phyloP scores from a whole-genome alignment of 2,888 invertebrate species.

The Heliconius cydno region DNA sequence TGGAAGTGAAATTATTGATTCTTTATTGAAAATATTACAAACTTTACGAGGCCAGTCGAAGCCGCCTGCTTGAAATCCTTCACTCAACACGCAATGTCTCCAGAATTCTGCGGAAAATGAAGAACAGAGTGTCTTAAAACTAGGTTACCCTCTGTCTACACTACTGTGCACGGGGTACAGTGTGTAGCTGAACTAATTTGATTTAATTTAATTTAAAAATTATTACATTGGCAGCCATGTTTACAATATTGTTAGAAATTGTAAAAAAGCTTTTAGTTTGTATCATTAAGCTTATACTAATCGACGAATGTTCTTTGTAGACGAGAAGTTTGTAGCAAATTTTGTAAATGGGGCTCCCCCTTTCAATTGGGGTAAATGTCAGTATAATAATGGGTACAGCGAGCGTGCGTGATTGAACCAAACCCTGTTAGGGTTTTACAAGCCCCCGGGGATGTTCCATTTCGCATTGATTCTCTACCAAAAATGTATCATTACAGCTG shows the following conservation, averaged over 20 bases:
- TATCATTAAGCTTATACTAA: constrained; percentile 12
- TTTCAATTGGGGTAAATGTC: constrained; percentile 44
- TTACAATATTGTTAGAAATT: neutral
- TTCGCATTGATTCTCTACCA: constrained; percentile 45
- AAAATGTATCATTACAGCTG: constrained; percentile 42
- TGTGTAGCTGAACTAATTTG: no score
- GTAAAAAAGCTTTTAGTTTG: constrained; percentile 4
- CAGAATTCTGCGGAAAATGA: no score
- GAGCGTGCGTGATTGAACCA: constrained; percentile 47
- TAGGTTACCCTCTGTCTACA: no score
- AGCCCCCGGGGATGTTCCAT: constrained; percentile 42
- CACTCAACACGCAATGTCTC: no score
- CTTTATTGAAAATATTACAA: no score
- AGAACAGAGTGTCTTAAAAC: no score
- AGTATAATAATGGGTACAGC: constrained; percentile 41
- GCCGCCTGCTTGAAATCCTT: no score
- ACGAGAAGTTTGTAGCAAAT: constrained; percentile 34
- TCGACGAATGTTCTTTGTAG: constrained; percentile 25
- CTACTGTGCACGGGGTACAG: no score
- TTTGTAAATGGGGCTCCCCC: constrained; percentile 35
- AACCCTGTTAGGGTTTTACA: constrained; percentile 44
- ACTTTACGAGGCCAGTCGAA: no score
- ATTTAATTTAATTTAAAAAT: neutral
- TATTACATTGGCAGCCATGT: neutral
- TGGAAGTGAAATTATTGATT: no score